Base-by-base conservation (phyloP, 1,140 invertebrate species). In the Drosophila willistoni region DNA sequence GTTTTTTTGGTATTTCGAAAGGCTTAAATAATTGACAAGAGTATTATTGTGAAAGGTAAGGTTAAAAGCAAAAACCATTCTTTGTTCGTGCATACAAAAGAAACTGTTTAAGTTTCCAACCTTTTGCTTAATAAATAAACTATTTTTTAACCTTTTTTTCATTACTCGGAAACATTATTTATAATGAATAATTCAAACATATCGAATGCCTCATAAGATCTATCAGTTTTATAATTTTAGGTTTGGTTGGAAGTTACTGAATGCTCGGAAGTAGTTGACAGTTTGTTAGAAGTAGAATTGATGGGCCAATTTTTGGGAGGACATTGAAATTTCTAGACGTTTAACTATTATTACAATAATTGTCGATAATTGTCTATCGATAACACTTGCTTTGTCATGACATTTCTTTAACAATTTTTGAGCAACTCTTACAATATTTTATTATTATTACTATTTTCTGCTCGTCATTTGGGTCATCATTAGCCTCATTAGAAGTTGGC, bases 401-500 rank as follows among this genome's bases (percentile, higher is more conserved):
- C 22, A 3, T 47, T 47, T 17, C 14, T 47, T 9, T 10, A 22
- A 12, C 17, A 9, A 51, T 3, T 47, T 47, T 17, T 19, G 14
- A 19, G 17, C 17, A 12, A 17, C 44, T 47, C 9, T 47, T 47
- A 47, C 9, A 36, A 39, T 13, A 39, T 39, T 39, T 51, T 51
- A 51, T 47, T 47, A 47, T 51, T 44, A 44, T n/a, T 17, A 25
- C 47, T 47, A 63, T 61, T 64, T 76, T 56, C 25, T 55, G 72
- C 60, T 25, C 33, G 64, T 72, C 64, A 81, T 68, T 68, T 62
- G 64, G 68, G 36, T 61, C 70, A 67, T 71, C 60, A 70, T 55
- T 64, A 63, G 51, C 42, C 55, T 79, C 79, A 82, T 81, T 81
- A 81, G 17, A 19, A 51, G 44, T 22, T 74, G 14, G 55, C 55